phyloP scores from a whole-genome alignment of 1,140 invertebrate species.

The Drosophila pseudoananassae region DNA sequence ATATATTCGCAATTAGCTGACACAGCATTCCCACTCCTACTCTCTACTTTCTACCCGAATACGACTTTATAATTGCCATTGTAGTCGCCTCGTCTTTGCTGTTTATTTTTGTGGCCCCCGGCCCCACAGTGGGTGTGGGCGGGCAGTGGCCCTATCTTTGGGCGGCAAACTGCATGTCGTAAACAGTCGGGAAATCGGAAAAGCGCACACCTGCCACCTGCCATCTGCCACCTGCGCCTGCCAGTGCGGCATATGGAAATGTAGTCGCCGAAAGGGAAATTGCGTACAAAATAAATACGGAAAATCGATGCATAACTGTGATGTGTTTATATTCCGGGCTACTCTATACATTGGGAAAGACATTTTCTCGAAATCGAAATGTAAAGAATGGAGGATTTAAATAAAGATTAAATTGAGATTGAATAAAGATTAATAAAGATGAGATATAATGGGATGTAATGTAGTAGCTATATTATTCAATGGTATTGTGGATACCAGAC shows the following conservation, averaged over 20 bases:
- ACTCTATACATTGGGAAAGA: background rate
- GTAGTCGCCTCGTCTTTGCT: constrained; percentile 26
- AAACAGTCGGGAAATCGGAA: constrained; percentile 25
- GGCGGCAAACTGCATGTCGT: constrained; percentile 42
- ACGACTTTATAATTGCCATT: constrained; percentile 45
- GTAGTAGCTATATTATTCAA: too few species aligned
- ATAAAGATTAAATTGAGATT: too few species aligned
- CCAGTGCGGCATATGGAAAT: constrained; percentile 11
- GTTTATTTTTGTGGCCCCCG: constrained; percentile 19
- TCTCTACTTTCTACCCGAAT: constrained; percentile 13
- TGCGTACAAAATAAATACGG: constrained; percentile 41
- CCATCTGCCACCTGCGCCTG: background rate
- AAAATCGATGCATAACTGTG: constrained; percentile 49
- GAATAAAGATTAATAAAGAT: too few species aligned
- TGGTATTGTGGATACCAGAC: too few species aligned
- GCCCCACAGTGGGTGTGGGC: constrained; percentile 24
- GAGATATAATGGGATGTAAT: too few species aligned
- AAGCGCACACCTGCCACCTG: constrained; percentile 18
- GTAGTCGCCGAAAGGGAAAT: constrained; percentile 20
- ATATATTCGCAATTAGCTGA: constrained; percentile 41
- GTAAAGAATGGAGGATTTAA: too few species aligned
- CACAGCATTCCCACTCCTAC: constrained; percentile 33
- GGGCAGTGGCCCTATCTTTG: constrained; percentile 9
- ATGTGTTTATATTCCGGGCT: constrained; percentile 19
- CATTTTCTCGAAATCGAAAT: background rate